Percentiles rank a stretch among this genome's conserved stretches.
Evolutionary conservation across 2,797 vertebrate genomes (phyloP).

Genomic region (Pseudochaenichthys georgianus): DNA sequence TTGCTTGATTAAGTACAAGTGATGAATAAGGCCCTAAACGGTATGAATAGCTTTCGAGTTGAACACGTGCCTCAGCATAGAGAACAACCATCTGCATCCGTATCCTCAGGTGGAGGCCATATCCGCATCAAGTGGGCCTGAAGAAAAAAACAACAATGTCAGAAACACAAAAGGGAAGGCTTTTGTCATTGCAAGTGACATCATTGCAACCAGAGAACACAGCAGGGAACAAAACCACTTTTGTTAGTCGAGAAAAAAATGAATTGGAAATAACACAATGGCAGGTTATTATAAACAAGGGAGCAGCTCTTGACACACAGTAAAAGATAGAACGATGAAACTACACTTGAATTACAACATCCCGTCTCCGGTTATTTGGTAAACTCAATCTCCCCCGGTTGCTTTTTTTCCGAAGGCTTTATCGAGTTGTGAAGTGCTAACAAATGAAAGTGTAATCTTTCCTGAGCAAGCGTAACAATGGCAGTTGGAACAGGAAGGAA

Average conservation of each 20-base stretch:
- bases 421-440: slow-evolving; percentile 58
- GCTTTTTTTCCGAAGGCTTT: slow-evolving; percentile 36
- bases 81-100: slow-evolving; percentile 53
- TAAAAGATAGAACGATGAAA: slow-evolving; percentile 66
- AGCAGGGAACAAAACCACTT: slow-evolving; percentile 52
- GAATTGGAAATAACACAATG: slow-evolving; percentile 72
- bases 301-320: slow-evolving; percentile 61
- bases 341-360: slow-evolving; percentile 65
- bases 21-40: slow-evolving; percentile 58
- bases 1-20: slow-evolving; percentile 68
- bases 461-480: slow-evolving; percentile 50
- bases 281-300: slow-evolving; percentile 75
- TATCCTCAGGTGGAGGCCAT: slow-evolving; percentile 59
- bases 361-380: slow-evolving; percentile 60
- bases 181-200: slow-evolving; percentile 62
- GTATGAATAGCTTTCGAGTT: slow-evolving; percentile 55
- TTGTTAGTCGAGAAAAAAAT: slow-evolving; percentile 51
- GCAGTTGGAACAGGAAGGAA: slow-evolving; percentile 52
- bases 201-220: slow-evolving; percentile 41
- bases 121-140: neutral
- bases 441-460: slow-evolving; percentile 67
- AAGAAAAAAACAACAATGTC: neutral
- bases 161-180: slow-evolving; percentile 31
- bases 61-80: slow-evolving; percentile 34
- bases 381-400: slow-evolving; percentile 48